Conservation (phyloP, 2,797 vertebrate species). For the Spondyliosoma cantharus region DNA sequence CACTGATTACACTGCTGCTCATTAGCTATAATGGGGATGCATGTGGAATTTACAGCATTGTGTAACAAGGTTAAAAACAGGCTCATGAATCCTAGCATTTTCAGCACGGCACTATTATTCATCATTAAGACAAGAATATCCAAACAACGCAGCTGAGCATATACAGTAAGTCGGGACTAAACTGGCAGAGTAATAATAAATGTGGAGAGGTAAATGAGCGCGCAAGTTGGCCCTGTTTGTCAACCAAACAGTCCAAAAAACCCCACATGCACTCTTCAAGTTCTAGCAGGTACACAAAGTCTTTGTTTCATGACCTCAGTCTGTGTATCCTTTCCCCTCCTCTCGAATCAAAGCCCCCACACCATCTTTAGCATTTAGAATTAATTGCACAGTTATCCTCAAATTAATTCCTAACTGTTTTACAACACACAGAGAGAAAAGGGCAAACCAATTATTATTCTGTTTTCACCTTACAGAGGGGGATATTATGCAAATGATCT, state of each 20-base stretch:
- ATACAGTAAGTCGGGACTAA: conserved; percentile 51
- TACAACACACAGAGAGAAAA: conserved; percentile 91
- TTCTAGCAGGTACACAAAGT: conserved; percentile 73
- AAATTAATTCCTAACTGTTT: conserved; percentile 93
- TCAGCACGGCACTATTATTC: conserved; percentile 74
- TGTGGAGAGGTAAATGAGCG: conserved; percentile 56
- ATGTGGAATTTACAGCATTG: conserved; percentile 74
- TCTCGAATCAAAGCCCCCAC: conserved; percentile 79
- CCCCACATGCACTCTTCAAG: conserved; percentile 51
- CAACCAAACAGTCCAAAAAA: conserved; percentile 49
- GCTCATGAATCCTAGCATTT: conserved; percentile 69
- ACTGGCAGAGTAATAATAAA: conserved; percentile 65
- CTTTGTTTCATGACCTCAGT: conserved; percentile 81
- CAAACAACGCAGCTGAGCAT: conserved; percentile 54
- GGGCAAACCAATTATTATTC: conserved; percentile 91
- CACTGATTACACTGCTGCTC: conserved; percentile 74
- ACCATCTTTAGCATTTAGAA: conserved; percentile 88
- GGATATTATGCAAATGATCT: conserved; percentile 90
- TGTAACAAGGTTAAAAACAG: conserved; percentile 76
- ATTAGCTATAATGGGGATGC: conserved; percentile 79
- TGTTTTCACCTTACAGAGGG: conserved; percentile 90
- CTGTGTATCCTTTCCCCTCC: conserved; percentile 77
- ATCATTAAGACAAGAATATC: conserved; percentile 72
- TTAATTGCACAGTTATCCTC: conserved; percentile 91
- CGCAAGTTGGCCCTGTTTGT: conserved; percentile 59